Evolutionary conservation across 2,888 invertebrate species (phyloP).

Genomic region (Tinea pellionella): DNA sequence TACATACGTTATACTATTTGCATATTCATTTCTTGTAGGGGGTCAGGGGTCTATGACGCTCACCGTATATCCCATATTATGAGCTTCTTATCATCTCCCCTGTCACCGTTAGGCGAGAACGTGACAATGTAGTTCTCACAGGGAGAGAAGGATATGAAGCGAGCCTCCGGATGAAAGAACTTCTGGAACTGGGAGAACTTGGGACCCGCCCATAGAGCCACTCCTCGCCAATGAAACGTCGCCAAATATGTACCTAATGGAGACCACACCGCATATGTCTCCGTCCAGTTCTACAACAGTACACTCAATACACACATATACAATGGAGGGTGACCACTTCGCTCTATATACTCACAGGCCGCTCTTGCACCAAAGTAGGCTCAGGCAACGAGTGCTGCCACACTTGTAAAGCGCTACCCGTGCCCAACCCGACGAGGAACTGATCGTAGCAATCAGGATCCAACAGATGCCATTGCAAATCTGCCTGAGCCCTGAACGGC

Average conservation of each 20-base stretch:
- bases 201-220: slow-evolving; percentile 97
- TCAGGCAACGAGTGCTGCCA: slow-evolving; percentile 93
- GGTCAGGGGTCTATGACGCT: too few species aligned
- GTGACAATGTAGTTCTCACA: slow-evolving; percentile 97
- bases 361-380: slow-evolving; percentile 82
- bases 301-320: too few species aligned
- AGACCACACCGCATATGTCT: slow-evolving; percentile 97
- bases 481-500: slow-evolving; percentile 91
- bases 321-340: too few species aligned
- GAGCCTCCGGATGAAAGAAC: slow-evolving; percentile 90
- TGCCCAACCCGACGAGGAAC: slow-evolving; percentile 89
- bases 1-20: too few species aligned
- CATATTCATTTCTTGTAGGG: too few species aligned
- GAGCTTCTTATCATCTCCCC: slow-evolving; percentile 81
- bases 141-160: slow-evolving; percentile 97
- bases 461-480: slow-evolving; percentile 91
- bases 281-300: slow-evolving; percentile 86
- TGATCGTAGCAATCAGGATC: slow-evolving; percentile 98
- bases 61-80: slow-evolving; percentile 96
- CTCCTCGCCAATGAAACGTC: slow-evolving; percentile 95
- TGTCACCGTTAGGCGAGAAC: slow-evolving; percentile 85
- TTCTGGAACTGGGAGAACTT: slow-evolving; percentile 91
- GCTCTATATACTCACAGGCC: slow-evolving; percentile 78
- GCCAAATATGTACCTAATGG: slow-evolving; percentile 96
- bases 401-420: slow-evolving; percentile 82